Evolutionary conservation across 2,797 vertebrate species (phyloP).

Genomic region (Arnoldichthys spilopterus): DNA sequence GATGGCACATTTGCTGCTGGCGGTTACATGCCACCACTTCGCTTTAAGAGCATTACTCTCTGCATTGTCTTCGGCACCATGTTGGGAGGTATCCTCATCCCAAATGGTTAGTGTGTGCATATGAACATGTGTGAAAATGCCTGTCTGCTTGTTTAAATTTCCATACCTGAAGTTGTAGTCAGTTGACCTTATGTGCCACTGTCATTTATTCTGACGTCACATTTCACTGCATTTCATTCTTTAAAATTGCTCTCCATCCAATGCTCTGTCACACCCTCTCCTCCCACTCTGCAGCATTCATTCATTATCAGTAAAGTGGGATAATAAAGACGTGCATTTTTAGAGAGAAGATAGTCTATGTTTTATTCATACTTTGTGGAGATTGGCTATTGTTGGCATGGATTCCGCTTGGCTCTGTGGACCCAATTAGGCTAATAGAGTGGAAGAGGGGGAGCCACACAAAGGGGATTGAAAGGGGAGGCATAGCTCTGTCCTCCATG

Average conservation of each 20-base stretch:
- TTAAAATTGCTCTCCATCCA: slow-evolving; percentile 55
- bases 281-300: slow-evolving; percentile 31
- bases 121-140: slow-evolving; percentile 1
- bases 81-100: slow-evolving; percentile 96
- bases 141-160: slow-evolving; percentile 11
- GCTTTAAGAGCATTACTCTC: slow-evolving; percentile 95
- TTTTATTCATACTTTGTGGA: slow-evolving; percentile 62
- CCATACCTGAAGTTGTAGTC: slow-evolving; percentile 10
- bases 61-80: slow-evolving; percentile 96
- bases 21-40: slow-evolving; percentile 96
- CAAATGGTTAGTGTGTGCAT: slow-evolving; percentile 84
- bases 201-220: slow-evolving; percentile 41
- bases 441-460: slow-evolving; percentile 64
- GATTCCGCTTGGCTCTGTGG: slow-evolving; percentile 56
- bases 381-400: slow-evolving; percentile 49
- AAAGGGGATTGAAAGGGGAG: slow-evolving; percentile 50
- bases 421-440: slow-evolving; percentile 84
- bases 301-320: slow-evolving; percentile 52
- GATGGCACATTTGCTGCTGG: slow-evolving; percentile 95
- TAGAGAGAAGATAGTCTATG: slow-evolving; percentile 50
- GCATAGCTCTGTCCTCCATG: slow-evolving; percentile 49
- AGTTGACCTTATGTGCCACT: background rate
- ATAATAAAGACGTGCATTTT: slow-evolving; percentile 58
- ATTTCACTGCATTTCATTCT: slow-evolving; percentile 58
- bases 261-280: slow-evolving; percentile 36